A percentile compares a stretch with the other conserved stretches of the same genome.
Conservation (phyloP, 2,113 vertebrate genomes). For the Phasianus colchicus region DNA sequence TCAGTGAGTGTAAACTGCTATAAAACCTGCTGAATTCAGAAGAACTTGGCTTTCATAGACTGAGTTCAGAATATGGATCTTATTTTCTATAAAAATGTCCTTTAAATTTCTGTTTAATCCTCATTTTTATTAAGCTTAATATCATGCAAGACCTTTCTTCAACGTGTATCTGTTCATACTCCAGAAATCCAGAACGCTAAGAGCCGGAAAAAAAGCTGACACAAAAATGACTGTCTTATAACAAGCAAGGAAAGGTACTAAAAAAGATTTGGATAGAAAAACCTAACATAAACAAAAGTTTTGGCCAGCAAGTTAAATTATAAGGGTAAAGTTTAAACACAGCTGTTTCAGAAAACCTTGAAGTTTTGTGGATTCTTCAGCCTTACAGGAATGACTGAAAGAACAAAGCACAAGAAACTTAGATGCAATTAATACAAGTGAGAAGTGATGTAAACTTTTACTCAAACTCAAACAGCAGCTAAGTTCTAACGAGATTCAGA, state of each 20-base stretch:
- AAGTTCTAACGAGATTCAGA: background rate
- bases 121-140: background rate
- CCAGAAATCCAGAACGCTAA: background rate
- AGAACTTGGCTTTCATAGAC: background rate
- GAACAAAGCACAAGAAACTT: background rate
- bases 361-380: background rate
- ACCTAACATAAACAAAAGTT: conserved; percentile 8
- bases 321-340: background rate
- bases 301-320: background rate
- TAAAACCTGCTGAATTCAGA: background rate
- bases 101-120: background rate
- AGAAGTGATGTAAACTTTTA: background rate
- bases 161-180: background rate
- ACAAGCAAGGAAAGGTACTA: background rate
- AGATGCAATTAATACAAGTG: background rate
- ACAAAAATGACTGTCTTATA: background rate
- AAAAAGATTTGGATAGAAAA: background rate
- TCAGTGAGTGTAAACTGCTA: background rate
- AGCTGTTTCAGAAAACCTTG: background rate
- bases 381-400: background rate
- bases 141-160: background rate
- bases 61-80: background rate
- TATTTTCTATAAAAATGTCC: background rate
- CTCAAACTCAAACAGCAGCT: background rate
- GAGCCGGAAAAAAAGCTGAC: background rate